Conservation (phyloP, 1,140 invertebrate species). For the Drosophila hydei region DNA sequence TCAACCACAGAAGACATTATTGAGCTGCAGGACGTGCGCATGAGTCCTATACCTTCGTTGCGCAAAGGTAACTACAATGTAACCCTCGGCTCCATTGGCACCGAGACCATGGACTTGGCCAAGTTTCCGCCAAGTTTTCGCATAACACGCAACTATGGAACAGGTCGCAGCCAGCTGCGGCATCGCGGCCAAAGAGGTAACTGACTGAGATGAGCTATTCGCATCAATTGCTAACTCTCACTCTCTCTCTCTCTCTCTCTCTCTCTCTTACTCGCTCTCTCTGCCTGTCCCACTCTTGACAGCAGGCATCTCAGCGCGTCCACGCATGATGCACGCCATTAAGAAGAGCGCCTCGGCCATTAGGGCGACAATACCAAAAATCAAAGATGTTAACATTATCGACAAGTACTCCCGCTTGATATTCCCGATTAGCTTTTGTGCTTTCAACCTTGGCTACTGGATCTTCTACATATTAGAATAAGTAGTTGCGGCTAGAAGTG, state of each 20-base stretch:
- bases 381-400: conserved; percentile 98
- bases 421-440: conserved; percentile 96
- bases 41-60: conserved; percentile 93
- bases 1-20: conserved; percentile 88
- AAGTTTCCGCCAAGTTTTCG: conserved; percentile 92
- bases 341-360: conserved; percentile 91
- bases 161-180: conserved; percentile 85
- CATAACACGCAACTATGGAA: conserved; percentile 87
- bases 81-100: conserved; percentile 75
- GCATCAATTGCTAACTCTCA: not conserved
- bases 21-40: conserved; percentile 91
- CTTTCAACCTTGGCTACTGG: conserved; percentile 98
- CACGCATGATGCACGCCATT: conserved; percentile 91
- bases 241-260: not conserved
- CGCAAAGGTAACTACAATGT: conserved; percentile 87
- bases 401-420: conserved; percentile 97
- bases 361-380: conserved; percentile 93
- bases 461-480: conserved; percentile 94
- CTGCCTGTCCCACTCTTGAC: not conserved
- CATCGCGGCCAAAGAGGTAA: conserved; percentile 87
- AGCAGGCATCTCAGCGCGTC: conserved; percentile 84
- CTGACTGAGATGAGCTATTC: too few relatives aligned
- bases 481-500: conserved; percentile 29
- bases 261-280: not conserved
- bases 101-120: conserved; percentile 85